Conservation (phyloP, 2,113 vertebrate genomes). For the Archilochus colubris region DNA sequence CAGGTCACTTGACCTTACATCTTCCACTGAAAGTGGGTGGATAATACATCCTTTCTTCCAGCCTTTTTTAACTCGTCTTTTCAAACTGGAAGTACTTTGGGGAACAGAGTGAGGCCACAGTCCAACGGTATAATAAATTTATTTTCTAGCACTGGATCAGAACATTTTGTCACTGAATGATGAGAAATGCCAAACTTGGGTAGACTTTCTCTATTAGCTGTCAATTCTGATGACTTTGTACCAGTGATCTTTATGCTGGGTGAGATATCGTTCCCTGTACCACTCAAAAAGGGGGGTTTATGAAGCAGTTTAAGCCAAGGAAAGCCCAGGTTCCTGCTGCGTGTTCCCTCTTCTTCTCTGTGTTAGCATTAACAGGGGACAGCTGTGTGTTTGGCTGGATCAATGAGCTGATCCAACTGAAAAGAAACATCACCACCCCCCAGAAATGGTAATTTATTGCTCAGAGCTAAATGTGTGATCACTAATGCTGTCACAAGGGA, state of each 20-base stretch:
- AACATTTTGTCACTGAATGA: not conserved
- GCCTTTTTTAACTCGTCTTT: not conserved
- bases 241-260: not conserved
- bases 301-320: not conserved
- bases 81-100: conserved; percentile 1
- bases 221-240: conserved; percentile 31
- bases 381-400: not conserved
- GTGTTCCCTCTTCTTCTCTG: not conserved
- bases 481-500: not conserved
- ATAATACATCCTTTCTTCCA: conserved; percentile 41
- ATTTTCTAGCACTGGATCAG: not conserved
- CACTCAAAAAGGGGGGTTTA: not conserved
- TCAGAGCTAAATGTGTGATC: not conserved
- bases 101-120: not conserved
- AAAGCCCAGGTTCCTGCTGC: not conserved
- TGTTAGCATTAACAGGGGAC: not conserved
- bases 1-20: conserved; percentile 34
- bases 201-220: conserved; percentile 4
- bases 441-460: not conserved
- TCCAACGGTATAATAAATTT: not conserved
- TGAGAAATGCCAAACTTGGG: not conserved
- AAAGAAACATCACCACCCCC: not conserved
- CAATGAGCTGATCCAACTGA: not conserved
- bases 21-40: not conserved
- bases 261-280: not conserved